These are phyloP conservation scores for Agonum fuliginosum DNA, from an alignment of 2,888 invertebrate genomes.

Conservation along the genomic window DNA sequence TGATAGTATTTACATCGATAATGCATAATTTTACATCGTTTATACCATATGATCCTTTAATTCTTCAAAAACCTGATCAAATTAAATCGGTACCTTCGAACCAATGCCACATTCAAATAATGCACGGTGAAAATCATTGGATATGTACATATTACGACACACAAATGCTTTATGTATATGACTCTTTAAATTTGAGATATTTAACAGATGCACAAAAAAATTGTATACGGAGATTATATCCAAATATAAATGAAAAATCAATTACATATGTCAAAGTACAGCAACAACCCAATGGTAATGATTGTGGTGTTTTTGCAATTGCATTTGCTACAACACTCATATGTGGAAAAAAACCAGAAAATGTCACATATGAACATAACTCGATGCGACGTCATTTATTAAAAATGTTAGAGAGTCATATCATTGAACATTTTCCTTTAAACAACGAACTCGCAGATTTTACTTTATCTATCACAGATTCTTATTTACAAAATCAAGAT, in stretches of 20 bases:
- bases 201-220: not conserved
- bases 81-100: not conserved
- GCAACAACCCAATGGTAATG: not conserved
- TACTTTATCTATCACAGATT: no score
- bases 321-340: not conserved
- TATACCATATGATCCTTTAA: not conserved
- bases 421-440: slow-evolving; percentile 12
- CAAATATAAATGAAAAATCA: not conserved
- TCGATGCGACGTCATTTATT: not conserved
- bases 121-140: not conserved
- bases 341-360: not conserved
- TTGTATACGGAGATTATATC: not conserved
- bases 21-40: not conserved
- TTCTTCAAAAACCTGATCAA: not conserved
- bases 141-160: not conserved
- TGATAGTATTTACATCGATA: not conserved
- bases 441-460: no score
- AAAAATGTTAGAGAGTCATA: not conserved
- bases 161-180: not conserved
- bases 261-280: not conserved
- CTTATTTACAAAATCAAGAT: no score
- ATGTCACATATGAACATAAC: not conserved
- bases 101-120: not conserved
- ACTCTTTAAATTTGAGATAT: not conserved
- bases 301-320: not conserved